Conservation (phyloP, 2,888 invertebrate species). For the Lissonota sp. region DNA sequence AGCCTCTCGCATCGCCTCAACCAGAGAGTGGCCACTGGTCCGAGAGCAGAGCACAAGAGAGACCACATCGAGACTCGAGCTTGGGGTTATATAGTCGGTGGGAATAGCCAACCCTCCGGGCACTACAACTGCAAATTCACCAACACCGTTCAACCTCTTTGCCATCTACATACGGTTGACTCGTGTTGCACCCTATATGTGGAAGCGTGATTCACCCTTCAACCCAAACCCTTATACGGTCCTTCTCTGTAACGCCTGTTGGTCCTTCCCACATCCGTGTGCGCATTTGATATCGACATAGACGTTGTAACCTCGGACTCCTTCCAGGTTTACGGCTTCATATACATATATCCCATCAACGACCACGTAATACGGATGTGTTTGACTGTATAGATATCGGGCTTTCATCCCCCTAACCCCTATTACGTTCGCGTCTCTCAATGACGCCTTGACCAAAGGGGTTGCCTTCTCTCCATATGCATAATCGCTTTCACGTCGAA, state of each 20-base stretch:
- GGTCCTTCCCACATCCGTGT: conserved; percentile 11
- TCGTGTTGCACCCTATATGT: not conserved
- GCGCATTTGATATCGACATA: conserved; percentile 9
- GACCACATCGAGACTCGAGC: conserved; percentile 68
- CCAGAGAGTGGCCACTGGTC: conserved; percentile 80
- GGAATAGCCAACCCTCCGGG: conserved; percentile 41
- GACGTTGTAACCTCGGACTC: conserved; percentile 34
- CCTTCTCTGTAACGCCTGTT: conserved; percentile 53
- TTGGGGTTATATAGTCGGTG: conserved; percentile 46
- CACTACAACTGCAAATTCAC: conserved; percentile 37
- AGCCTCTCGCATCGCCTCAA: conserved; percentile 79
- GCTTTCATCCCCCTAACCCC: conserved; percentile 5
- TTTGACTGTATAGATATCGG: not conserved
- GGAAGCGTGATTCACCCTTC: conserved; percentile 52
- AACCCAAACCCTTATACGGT: conserved; percentile 55
- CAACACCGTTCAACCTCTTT: conserved; percentile 36
- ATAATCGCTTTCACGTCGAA: conserved; percentile 9
- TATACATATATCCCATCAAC: conserved; percentile 39
- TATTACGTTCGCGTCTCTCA: conserved; percentile 14
- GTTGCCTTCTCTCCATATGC: conserved; percentile 45
- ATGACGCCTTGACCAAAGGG: conserved; percentile 49
- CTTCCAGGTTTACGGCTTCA: conserved; percentile 47
- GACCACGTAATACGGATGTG: conserved; percentile 29
- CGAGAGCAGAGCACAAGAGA: conserved; percentile 59
- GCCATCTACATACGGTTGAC: not conserved